Base-by-base conservation (phyloP, 1,140 invertebrate species). In the Bombus huntii region DNA sequence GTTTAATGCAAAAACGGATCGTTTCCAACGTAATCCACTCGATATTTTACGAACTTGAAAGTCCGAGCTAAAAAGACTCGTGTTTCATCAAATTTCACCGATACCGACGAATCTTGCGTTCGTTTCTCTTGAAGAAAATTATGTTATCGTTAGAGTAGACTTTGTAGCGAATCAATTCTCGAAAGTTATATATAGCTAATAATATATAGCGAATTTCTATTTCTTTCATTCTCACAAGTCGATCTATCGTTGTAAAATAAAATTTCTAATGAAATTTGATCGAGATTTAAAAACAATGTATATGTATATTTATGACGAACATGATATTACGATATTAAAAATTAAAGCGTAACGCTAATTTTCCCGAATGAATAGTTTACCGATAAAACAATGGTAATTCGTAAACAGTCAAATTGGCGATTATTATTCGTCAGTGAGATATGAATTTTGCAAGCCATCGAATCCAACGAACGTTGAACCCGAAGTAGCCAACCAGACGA, bases 21-120 rank as follows among this genome's bases (percentile, higher is more conserved):
- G 9, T 31, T 9, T 25, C 22, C 37, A 42, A n/a, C 39, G 42
- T 25, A 37, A 71, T 57, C 53, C 76, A 44, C 15, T 79, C 44
- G 57, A 79, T n/a, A 62, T 62, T 84, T 84, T 28, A 71, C 82
- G 37, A 78, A n/a, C 25, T 44, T 22, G 28, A 39, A 66, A 47
- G 25, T 65, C 34, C 9, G 12, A 25, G 3, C n/a, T 6, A 53
- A 10, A 44, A 31, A 31, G 47, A 39, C n/a, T 18, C 34, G n/a
- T 31, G 73, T 66, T 77, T 68, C 81, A 12, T 44, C 53, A 39
- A 70, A 44, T 31, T 42, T 34, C 47, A 34, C 25, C 15, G 65
- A n/a, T 12, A 31, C 15, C 8, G 8, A 34, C 47, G n/a, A 81
- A 62, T 62, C 39, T 13, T 34, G 10, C 13, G 8, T 25, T 22